A percentile compares a stretch with the other conserved stretches of the same genome.
These are phyloP conservation scores for Mugil cephalus DNA, from an alignment of 2,113 vertebrate genomes.

Conservation along the genomic window DNA sequence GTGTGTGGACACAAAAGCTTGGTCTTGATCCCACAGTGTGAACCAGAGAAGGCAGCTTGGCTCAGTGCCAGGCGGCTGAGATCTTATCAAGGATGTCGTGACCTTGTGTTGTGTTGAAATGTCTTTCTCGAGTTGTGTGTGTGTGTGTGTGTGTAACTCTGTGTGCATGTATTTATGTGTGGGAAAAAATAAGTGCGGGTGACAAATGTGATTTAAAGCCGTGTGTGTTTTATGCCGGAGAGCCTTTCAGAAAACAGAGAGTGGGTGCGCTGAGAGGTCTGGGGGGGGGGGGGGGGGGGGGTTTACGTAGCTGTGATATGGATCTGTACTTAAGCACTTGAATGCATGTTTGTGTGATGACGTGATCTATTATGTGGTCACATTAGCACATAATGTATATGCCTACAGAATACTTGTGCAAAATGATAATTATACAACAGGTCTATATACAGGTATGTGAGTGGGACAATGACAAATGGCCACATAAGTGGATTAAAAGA, in stretches of 20 bases:
- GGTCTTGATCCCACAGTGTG: constrained; percentile 45
- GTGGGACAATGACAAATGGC: no score
- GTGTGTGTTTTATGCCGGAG: constrained; percentile 4
- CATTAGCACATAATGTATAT: not conserved
- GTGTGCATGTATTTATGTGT: not conserved
- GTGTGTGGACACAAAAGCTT: constrained; percentile 22
- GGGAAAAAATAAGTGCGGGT: not conserved
- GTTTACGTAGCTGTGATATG: not conserved
- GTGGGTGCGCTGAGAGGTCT: not conserved
- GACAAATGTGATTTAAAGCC: constrained; percentile 26
- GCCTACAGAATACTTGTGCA: no score
- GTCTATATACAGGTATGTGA: no score
- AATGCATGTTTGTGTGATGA: constrained; percentile 9
- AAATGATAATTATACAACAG: no score
- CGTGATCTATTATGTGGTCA: not conserved
- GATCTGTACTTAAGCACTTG: constrained; percentile 5
- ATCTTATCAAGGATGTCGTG: constrained; percentile 56
- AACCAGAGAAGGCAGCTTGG: constrained; percentile 48
- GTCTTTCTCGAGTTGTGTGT: constrained; percentile 33
- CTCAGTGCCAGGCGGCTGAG: constrained; percentile 38
- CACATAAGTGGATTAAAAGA: no score
- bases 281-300: not conserved
- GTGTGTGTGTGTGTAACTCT: not conserved
- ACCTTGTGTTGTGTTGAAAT: constrained; percentile 63
- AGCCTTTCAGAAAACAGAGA: constrained; percentile 13